These are phyloP conservation scores for Eledone cirrhosa DNA, from an alignment of 2,888 invertebrate genomes.

Conservation along the genomic window DNA sequence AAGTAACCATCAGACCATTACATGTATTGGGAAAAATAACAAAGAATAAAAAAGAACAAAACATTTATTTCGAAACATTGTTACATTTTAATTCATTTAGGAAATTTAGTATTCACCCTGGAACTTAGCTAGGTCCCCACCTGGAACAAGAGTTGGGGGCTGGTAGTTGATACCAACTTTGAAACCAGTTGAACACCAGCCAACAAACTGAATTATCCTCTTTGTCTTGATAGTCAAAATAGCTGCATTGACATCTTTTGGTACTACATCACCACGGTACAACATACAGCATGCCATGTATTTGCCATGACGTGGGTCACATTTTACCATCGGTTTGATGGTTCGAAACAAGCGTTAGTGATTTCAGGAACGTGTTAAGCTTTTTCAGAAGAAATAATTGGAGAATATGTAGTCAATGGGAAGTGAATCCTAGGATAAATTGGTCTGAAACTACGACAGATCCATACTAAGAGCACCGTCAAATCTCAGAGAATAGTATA, in stretches of 20 bases:
- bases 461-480: slow-evolving; percentile 70
- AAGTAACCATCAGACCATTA: no score
- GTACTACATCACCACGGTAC: slow-evolving; percentile 64
- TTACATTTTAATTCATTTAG: no score
- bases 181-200: slow-evolving; percentile 60
- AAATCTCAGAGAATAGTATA: slow-evolving; percentile 74
- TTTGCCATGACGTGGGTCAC: slow-evolving; percentile 65
- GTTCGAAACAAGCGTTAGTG: slow-evolving; percentile 61
- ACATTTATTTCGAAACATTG: no score
- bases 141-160: slow-evolving; percentile 35
- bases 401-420: slow-evolving; percentile 84
- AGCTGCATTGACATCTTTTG: slow-evolving; percentile 63
- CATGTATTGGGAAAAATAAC: no score
- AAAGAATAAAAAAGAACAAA: no score
- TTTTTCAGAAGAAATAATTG: slow-evolving; percentile 92
- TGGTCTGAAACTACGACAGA: slow-evolving; percentile 70
- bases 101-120: no score
- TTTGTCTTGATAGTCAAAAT: slow-evolving; percentile 62
- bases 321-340: slow-evolving; percentile 66
- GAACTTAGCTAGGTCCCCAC: no score
- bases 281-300: slow-evolving; percentile 70
- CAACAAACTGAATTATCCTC: slow-evolving; percentile 60
- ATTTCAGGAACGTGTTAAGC: slow-evolving; percentile 68
- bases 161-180: slow-evolving; percentile 85
- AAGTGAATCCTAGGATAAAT: slow-evolving; percentile 77